A percentile compares a stretch with the other conserved stretches of the same genome.
phyloP scores from a whole-genome alignment of 64 coral and sea anemone genomes.

The Hydrozoanthus tunicans region DNA sequence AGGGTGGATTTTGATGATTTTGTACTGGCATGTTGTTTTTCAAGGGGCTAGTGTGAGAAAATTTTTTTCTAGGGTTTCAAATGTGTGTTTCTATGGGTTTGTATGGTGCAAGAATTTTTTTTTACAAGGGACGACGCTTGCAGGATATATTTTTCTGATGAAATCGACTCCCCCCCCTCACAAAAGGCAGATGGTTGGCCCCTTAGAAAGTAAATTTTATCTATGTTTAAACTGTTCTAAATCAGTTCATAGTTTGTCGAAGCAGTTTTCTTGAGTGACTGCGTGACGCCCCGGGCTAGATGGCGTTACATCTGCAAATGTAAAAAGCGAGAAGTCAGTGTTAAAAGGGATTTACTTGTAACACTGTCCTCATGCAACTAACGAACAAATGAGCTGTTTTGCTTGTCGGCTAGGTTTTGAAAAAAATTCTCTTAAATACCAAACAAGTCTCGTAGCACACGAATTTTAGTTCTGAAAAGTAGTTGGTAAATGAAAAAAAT shows the following conservation, averaged over 20 bases:
- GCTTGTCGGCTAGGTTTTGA: not conserved
- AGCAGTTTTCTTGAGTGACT: slow-evolving; percentile 38
- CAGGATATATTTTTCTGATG: no score
- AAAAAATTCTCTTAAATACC: not conserved
- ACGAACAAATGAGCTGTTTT: slow-evolving; percentile 25
- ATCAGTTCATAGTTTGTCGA: not conserved
- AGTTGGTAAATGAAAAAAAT: not conserved
- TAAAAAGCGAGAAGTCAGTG: slow-evolving; percentile 63
- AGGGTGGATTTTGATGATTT: no score
- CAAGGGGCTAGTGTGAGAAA: no score
- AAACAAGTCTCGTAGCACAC: not conserved
- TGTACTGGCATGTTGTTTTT: no score
- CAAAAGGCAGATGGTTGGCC: no score
- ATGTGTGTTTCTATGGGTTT: no score
- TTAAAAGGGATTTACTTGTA: slow-evolving; percentile 51
- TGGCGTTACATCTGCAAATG: slow-evolving; percentile 68
- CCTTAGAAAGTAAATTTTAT: no score
- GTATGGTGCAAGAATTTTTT: no score
- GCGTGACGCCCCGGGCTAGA: slow-evolving; percentile 32
- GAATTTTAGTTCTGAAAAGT: not conserved
- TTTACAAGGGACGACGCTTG: no score
- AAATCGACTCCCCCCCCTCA: no score
- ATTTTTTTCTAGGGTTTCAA: no score
- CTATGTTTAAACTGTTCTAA: not conserved
- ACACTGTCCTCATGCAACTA: slow-evolving; percentile 54